Evolutionary conservation across 2,888 invertebrate species (phyloP).

Genomic region (Neoaliturus tenellus): DNA sequence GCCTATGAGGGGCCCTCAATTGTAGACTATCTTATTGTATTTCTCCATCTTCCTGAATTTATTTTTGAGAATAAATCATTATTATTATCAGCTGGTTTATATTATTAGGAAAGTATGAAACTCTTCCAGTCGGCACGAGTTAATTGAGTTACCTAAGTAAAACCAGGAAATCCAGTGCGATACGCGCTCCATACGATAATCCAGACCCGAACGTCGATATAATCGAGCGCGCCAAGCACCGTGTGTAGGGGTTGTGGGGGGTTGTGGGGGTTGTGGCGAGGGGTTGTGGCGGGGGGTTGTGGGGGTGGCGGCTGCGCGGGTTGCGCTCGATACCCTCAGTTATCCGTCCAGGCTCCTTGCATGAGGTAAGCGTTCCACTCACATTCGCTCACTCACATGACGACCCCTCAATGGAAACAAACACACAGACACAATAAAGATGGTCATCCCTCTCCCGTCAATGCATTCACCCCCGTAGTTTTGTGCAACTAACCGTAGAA

Average conservation of each 20-base stretch:
- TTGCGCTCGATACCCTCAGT: constrained; percentile 3
- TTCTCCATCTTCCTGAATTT: too few species aligned
- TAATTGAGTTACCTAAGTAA: too few species aligned
- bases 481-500: too few species aligned
- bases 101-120: too few species aligned
- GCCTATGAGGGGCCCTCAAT: too few species aligned
- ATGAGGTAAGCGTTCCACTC: constrained; percentile 23
- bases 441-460: not conserved
- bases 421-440: not conserved
- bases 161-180: too few species aligned
- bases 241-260: constrained; percentile 2
- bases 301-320: constrained; percentile 22
- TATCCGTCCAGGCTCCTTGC: constrained; percentile 40
- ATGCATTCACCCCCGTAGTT: too few species aligned
- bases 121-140: too few species aligned
- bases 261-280: not conserved
- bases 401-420: not conserved
- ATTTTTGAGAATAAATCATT: too few species aligned
- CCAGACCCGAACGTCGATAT: not conserved
- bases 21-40: too few species aligned
- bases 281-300: not conserved
- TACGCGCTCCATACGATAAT: not conserved
- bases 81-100: too few species aligned
- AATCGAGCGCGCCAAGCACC: not conserved
- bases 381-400: not conserved